Conservation (phyloP, 2,888 invertebrate genomes). For the Sinhomidia bicolor region DNA sequence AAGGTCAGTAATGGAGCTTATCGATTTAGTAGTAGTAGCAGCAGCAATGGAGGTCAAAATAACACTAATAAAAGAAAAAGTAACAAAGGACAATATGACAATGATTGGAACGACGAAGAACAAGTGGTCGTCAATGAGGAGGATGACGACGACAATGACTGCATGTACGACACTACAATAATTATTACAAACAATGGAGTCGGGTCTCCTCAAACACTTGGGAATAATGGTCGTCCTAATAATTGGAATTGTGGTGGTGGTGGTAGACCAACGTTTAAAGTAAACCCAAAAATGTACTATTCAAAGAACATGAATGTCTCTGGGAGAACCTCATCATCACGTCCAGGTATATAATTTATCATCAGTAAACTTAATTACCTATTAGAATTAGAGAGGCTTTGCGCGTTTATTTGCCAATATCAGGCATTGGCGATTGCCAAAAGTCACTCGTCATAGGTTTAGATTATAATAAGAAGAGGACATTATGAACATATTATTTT, state of each 20-base stretch:
- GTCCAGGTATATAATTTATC: slow-evolving; percentile 50
- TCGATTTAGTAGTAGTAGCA: background rate
- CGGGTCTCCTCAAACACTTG: background rate
- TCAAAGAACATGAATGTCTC: background rate
- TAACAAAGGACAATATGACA: background rate
- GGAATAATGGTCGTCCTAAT: background rate
- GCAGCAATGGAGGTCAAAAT: background rate
- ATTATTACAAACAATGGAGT: background rate
- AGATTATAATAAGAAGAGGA: too few relatives aligned
- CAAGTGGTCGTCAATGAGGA: background rate
- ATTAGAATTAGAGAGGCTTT: too few relatives aligned
- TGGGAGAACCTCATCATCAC: slow-evolving; percentile 3
- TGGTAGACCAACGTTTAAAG: slow-evolving; percentile 16
- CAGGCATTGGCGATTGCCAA: too few relatives aligned
- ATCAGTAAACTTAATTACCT: too few relatives aligned
- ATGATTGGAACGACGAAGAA: background rate
- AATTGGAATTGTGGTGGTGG: background rate
- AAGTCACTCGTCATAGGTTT: too few relatives aligned
- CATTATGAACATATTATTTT: too few relatives aligned
- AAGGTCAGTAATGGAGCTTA: background rate
- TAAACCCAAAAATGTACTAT: slow-evolving; percentile 24
- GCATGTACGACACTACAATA: slow-evolving; percentile 3
- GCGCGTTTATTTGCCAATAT: too few relatives aligned
- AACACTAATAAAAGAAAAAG: background rate
- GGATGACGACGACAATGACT: background rate